Base-by-base conservation (phyloP, 2,888 invertebrate species). In the Neoitamus cyanurus region DNA sequence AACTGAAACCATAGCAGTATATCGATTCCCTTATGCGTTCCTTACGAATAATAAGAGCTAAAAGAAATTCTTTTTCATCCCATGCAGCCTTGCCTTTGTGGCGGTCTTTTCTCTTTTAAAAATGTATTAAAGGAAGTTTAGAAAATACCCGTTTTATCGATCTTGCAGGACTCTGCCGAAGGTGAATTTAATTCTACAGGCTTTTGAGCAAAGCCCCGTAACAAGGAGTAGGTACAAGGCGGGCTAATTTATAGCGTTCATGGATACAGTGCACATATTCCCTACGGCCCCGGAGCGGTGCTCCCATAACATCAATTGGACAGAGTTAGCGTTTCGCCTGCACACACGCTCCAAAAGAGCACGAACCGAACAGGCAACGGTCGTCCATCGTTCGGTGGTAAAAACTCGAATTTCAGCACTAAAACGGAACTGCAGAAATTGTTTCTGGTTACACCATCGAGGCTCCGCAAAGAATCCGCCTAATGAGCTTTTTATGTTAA, bases 401-500 rank as follows among this genome's bases (percentile, higher is more conserved):
- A 78, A 48, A 48, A 78, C 48, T 48, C 28, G 31, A 78, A 78
- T 48, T 25, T 30, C 48, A 42, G 30, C 46, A 30, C 30, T 31
- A 58, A 78, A 78, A 78, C 78, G 78, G 78, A 78, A 78, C 58
- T 78, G 78, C 78, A 78, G 48, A 78, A 46, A 48, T 78, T 78
- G 48, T 58, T 48, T 58, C 37, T 75, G 30, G 28, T 30, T 78
- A 78, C 48, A 58, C 30, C 58, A 78, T 48, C n/a, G 31, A 15
- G 46, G 58, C 58, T 20, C 34, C 78, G 28, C 78, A 31, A 48
- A 78, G 34, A 78, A 48, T 48, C 25, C 48, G 48, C 58, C 31
- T 78, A 48, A 78, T 78, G 78, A 48, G 46, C n/a, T 78, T 77
- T 78, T 78, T 78, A 78, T 78, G 78, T 48, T 78, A 78, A 78